Percentiles rank a stretch among this genome's conserved stretches.
phyloP scores from a whole-genome alignment of 2,888 invertebrate species.

The Pteria penguin region DNA sequence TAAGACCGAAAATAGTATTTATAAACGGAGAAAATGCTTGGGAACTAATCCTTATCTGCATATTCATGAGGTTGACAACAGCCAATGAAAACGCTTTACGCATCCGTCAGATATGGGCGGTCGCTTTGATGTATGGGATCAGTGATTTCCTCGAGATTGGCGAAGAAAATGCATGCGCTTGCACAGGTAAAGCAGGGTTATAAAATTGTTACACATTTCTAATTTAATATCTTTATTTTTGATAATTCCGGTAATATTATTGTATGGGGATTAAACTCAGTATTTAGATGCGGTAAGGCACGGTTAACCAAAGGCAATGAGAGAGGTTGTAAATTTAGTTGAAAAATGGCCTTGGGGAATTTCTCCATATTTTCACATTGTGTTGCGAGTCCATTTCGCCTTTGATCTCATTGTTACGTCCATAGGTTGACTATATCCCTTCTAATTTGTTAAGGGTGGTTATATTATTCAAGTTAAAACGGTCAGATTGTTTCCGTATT shows the following conservation, averaged over 20 bases:
- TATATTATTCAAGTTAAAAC: not conserved
- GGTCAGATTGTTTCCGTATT: not conserved
- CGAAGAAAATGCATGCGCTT: not conserved
- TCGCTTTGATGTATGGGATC: not conserved
- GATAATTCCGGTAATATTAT: not conserved
- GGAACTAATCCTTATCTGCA: not conserved
- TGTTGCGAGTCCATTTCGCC: not conserved
- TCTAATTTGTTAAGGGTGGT: not conserved
- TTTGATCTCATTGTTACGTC: not conserved
- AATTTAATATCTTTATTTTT: not conserved
- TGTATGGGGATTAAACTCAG: not conserved
- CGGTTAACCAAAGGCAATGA: not conserved
- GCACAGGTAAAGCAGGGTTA: not conserved
- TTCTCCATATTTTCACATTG: not conserved
- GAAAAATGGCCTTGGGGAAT: not conserved
- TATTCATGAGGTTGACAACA: not conserved
- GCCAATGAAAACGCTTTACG: not conserved
- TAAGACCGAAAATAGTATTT: not conserved
- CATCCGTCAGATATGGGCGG: not conserved
- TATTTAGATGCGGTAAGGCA: not conserved
- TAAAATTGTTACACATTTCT: not conserved
- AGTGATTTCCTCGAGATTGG: not conserved
- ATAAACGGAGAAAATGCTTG: not conserved
- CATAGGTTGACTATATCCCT: not conserved
- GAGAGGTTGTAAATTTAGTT: not conserved